Evolutionary conservation across 2,113 vertebrate genomes (phyloP), one percentile per base, ranked within the genome.

Genomic region (Nothocercus nigrocapillus): DNA sequence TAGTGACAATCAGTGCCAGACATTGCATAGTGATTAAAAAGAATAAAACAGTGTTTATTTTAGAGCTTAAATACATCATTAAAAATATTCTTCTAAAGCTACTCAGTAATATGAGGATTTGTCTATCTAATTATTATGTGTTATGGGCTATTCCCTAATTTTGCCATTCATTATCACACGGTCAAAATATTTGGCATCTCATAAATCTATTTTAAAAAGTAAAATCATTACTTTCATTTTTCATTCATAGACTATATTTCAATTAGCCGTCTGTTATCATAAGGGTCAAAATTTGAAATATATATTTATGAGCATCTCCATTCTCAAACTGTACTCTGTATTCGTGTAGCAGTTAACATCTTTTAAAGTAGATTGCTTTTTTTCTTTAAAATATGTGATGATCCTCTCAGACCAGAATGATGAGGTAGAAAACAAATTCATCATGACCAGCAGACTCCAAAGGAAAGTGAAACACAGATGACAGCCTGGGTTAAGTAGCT

Each of bases 1-100:
- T 86, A 91, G 72, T 96, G 94, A 82, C 91, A 96, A 93, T 91
- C 82, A 94, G 80, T 82, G 74, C 44, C 83, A 97, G 42, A 15
- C 44, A 90, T 56, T 84, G 30, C 74, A 89, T 72, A 9, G 72
- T 87, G 85, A 88, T 95, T 92, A 94, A 93, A 93, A 93, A 36
- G 58, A 83, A 85, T 90, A 80, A 70, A 88, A 61, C 34, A 85
- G 10, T 89, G 54, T 85, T 93, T 94, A 75, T 91, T 95, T 81
- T 77, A 80, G 75, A 88, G 11, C 34, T 91, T 91, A 91, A 91
- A 88, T 59, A 47, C 45, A 77, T 89, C 54, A 86, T 79, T 84
- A 85, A 88, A 91, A 83, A 38, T 49, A 79, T 53, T 47, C 13
- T 88, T 94, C 38, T 78, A 73, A 93, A 85, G 9, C 6, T 93